Percentiles rank a stretch among this genome's conserved stretches.
phyloP scores from a whole-genome alignment of 2,888 invertebrate species.

The Fissipunctia ypsillon region DNA sequence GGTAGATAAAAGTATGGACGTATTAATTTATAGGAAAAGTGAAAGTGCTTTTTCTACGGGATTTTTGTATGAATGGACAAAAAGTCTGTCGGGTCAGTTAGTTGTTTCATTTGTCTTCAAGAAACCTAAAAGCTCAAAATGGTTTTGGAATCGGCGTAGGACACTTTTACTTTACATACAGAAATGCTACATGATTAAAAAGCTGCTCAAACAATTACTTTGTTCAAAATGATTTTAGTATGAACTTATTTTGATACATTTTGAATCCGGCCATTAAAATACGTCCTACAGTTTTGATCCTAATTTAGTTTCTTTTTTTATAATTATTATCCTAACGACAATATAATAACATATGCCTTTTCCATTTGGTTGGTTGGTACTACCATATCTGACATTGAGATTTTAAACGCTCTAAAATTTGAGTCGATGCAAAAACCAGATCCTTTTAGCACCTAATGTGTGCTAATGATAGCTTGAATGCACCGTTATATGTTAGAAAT shows the following conservation, averaged over 20 bases:
- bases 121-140: too few species aligned
- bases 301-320: conserved; percentile 46
- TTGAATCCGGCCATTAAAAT: conserved; percentile 29
- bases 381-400: conserved; percentile 60
- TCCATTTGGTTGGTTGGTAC: conserved; percentile 19
- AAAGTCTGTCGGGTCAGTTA: too few species aligned
- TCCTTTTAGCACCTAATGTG: conserved; percentile 34
- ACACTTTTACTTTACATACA: too few species aligned
- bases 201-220: neutral
- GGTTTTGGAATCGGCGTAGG: too few species aligned
- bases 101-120: too few species aligned
- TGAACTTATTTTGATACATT: neutral
- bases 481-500: conserved; percentile 13
- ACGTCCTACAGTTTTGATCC: conserved; percentile 28
- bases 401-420: conserved; percentile 29
- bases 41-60: too few species aligned
- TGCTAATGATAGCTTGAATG: conserved; percentile 41
- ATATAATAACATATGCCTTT: conserved; percentile 58
- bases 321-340: conserved; percentile 55
- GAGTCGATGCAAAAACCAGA: conserved; percentile 38
- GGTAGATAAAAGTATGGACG: too few species aligned
- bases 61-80: too few species aligned
- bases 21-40: too few species aligned
- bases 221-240: neutral
- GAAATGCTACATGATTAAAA: too few species aligned